Base-by-base conservation (phyloP, 2,888 invertebrate genomes). In the Toxonevra muliebris region DNA sequence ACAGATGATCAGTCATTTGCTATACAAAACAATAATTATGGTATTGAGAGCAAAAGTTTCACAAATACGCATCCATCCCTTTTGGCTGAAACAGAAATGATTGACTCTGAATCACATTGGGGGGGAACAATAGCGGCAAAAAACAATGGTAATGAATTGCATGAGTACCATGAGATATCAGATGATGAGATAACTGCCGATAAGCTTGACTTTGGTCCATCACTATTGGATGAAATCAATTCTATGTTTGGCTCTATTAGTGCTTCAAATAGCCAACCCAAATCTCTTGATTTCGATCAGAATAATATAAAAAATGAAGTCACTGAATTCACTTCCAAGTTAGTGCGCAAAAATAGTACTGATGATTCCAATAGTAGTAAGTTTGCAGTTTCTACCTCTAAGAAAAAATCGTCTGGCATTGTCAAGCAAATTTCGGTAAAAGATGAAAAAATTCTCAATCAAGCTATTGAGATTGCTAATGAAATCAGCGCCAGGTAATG, bases 361-460 rank as follows among this genome's bases (percentile, higher is more conserved):
- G 77, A 79, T 11, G 82, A 82, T 64, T 81, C 81, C 62, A 77
- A 75, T n/a, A 82, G 80, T 73, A 80, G 82, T 15, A 81, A 81
- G 60, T 82, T 79, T 59, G 77, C 77, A 45, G 72, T 77, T 9
- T 52, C 61, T 5, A 50, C 61, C 2, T 61, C 71, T 3, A 73
- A 71, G 50, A 85, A 84, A 70, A 84, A 85, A 63, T 75, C 82
- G 42, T 87, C 87, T 30, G 87, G 90, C 0, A 79, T 79, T 1
- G 93, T 97, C 80, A 97, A 97, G 84, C 95, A 93, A 3, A 96
- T 98, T 86, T 97, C 97, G 12, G 93, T 96, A 0, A 92, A 96
- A 70, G 97, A 97, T 80, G 92, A 95, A 83, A 94, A 92, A 84
- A 94, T 95, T 10, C 87, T 98, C 69, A 95, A 97, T 77, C 93